Conservation (phyloP, 37 sponge, comb jelly and placozoan species). For the Beroe forskalii region DNA sequence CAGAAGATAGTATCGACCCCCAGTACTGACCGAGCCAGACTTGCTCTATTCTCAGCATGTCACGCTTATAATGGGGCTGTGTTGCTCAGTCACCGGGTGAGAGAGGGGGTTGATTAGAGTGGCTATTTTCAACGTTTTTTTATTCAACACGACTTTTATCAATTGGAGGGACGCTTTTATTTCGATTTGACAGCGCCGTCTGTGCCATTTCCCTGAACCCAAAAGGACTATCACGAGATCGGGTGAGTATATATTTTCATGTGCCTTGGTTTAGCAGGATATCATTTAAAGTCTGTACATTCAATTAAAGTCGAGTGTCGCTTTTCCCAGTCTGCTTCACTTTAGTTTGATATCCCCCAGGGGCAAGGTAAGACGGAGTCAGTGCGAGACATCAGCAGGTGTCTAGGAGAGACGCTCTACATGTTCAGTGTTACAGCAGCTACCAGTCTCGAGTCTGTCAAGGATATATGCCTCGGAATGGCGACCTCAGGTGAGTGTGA, state of each 20-base stretch:
- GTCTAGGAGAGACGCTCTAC: constrained; percentile 64
- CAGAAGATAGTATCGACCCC: constrained; percentile 19
- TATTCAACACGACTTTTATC: no score
- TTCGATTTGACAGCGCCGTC: background rate
- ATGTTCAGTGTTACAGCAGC: constrained; percentile 38
- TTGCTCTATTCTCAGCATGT: constrained; percentile 49
- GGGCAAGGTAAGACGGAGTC: constrained; percentile 50
- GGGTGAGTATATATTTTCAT: no score
- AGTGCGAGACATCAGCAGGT: constrained; percentile 8
- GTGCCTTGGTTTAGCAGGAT: no score
- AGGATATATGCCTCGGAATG: constrained; percentile 40
- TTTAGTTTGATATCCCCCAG: no score
- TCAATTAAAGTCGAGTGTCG: no score
- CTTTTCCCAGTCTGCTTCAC: no score
- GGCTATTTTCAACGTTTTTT: no score
- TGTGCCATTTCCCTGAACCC: no score
- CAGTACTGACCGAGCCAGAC: constrained; percentile 25
- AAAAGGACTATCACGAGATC: no score
- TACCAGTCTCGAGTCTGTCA: constrained; percentile 4
- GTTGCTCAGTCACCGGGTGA: constrained; percentile 32
- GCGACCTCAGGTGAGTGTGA: constrained; percentile 41
- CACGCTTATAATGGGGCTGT: constrained; percentile 46
- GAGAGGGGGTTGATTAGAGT: no score
- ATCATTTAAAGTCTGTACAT: no score
- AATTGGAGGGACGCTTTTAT: no score